Evolutionary conservation across 2,888 invertebrate species (phyloP).

Genomic region (Encarsia formosa): DNA sequence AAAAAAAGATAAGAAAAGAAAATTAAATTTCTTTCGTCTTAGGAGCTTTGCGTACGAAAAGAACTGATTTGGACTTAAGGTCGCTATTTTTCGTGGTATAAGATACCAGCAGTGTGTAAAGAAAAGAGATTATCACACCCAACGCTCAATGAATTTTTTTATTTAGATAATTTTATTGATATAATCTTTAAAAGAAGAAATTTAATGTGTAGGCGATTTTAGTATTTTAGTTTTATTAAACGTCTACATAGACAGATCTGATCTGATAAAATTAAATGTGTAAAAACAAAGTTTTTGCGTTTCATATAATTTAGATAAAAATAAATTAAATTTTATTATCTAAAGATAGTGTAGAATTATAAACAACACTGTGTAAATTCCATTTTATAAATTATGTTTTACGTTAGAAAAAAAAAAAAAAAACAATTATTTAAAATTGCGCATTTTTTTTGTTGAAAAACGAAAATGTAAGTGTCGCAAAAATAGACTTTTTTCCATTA

Average conservation of each 20-base stretch:
- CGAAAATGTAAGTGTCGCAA: conserved; percentile 6
- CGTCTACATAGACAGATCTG: conserved; percentile 19
- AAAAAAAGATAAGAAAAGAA: too few relatives aligned
- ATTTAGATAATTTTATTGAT: conserved; percentile 20
- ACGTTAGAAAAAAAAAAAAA: neutral
- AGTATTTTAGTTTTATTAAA: conserved; percentile 13
- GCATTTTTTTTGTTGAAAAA: conserved; percentile 1
- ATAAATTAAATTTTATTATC: conserved; percentile 13
- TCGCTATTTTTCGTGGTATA: conserved; percentile 25
- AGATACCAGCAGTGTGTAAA: conserved; percentile 29
- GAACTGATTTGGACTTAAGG: conserved; percentile 27
- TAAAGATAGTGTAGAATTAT: conserved; percentile 1
- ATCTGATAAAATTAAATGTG: conserved; percentile 13
- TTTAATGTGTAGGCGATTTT: conserved; percentile 11
- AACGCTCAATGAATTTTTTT: conserved; percentile 25
- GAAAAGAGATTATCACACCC: conserved; percentile 26
- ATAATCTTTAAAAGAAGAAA: neutral
- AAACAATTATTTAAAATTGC: conserved; percentile 3
- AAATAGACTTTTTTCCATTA: conserved; percentile 8
- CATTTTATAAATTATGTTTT: neutral
- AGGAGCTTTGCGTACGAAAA: conserved; percentile 29
- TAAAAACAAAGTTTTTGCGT: conserved; percentile 3
- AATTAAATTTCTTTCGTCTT: conserved; percentile 27
- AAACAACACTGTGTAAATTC: conserved; percentile 3
- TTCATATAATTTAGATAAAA: conserved; percentile 16